Base-by-base conservation (phyloP, 1,140 invertebrate genomes). In the Archegozetes longisetosus region DNA sequence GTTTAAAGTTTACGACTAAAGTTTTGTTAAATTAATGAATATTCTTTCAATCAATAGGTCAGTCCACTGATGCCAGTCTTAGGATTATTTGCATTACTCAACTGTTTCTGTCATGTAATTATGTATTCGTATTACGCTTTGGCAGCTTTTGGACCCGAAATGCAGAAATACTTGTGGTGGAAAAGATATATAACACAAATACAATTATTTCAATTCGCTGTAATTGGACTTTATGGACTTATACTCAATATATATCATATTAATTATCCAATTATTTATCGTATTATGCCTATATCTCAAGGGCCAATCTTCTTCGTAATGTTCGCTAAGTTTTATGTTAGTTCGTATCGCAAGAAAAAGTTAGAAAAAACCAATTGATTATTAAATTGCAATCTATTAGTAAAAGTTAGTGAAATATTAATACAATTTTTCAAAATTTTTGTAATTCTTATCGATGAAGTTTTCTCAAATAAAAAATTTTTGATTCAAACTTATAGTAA, bases 321-420 rank as follows among this genome's bases (percentile, higher is more conserved):
- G 17, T 94, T 94, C 71, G 84, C 87, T 62, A 88, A 92, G 72
- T 94, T 93, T 73, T 94, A 92, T 69, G 78, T 80, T 61, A 83
- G 85, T 67, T 84, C 84, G 0, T 88, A 88, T 65, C 77, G 84
- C 65, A 73, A n/a, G n/a, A n/a, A n/a, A n/a, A n/a, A n/a, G n/a
- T n/a, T n/a, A n/a, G n/a, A n/a, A n/a, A n/a, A n/a, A n/a, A n/a
- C n/a, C n/a, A n/a, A n/a, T n/a, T n/a, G n/a, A n/a, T n/a, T n/a
- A n/a, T n/a, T n/a, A n/a, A n/a, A n/a, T n/a, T n/a, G n/a, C n/a
- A n/a, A n/a, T n/a, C n/a, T n/a, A n/a, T n/a, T n/a, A n/a, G n/a
- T n/a, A n/a, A n/a, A n/a, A n/a, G n/a, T n/a, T n/a, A n/a, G n/a
- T n/a, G n/a, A n/a, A n/a, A n/a, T n/a, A n/a, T n/a, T n/a, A n/a